phyloP scores from a whole-genome alignment of 2,797 vertebrate genomes.

The Rhinichthys osculus region DNA sequence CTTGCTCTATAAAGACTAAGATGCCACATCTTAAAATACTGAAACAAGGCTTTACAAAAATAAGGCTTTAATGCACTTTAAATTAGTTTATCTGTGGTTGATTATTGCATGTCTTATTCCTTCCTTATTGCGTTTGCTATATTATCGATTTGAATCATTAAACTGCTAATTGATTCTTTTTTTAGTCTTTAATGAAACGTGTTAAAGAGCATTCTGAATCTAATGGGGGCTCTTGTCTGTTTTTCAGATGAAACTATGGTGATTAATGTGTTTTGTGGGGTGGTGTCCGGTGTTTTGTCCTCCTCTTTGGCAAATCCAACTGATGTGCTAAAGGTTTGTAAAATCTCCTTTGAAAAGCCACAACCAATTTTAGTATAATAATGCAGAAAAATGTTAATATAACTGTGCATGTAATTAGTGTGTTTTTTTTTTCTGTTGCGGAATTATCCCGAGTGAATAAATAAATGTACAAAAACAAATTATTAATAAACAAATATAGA shows the following conservation, averaged over 20 bases:
- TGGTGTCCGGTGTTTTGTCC: constrained; percentile 93
- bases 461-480: neutral
- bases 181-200: neutral
- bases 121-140: neutral
- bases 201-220: neutral
- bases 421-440: neutral
- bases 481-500: too few relatives aligned
- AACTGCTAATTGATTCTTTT: neutral
- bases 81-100: neutral
- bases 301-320: constrained; percentile 94
- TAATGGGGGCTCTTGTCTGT: neutral
- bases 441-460: neutral
- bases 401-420: neutral
- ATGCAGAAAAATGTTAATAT: neutral
- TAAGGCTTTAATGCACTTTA: neutral
- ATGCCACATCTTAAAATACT: neutral
- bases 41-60: neutral
- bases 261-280: constrained; percentile 94
- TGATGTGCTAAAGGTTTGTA: constrained; percentile 91
- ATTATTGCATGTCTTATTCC: constrained; percentile 28
- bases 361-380: too few relatives aligned
- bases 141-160: neutral
- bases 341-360: neutral
- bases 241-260: constrained; percentile 93
- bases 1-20: neutral